phyloP scores from a whole-genome alignment of 2,797 vertebrate genomes.

The Chrysocyon brachyurus region DNA sequence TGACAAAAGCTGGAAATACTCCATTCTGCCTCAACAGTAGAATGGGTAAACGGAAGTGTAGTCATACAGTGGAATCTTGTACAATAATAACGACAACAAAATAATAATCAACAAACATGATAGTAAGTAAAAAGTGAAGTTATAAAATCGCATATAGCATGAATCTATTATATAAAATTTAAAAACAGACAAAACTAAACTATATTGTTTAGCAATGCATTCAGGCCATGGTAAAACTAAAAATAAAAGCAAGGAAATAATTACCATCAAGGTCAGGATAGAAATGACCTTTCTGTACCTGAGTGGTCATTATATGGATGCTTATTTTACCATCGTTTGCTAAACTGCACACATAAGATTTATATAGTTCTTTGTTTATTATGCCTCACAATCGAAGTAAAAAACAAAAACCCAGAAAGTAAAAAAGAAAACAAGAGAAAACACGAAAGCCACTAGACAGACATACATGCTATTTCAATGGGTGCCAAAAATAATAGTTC shows the following conservation, averaged over 20 bases:
- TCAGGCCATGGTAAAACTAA: background rate
- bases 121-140: background rate
- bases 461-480: background rate
- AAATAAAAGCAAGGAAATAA: slow-evolving; percentile 17
- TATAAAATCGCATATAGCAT: background rate
- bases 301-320: background rate
- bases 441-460: background rate
- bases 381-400: background rate
- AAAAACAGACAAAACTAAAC: background rate
- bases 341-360: background rate
- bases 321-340: background rate
- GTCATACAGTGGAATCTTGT: background rate
- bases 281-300: background rate
- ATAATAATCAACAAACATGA: background rate
- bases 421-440: background rate
- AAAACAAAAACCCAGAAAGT: background rate
- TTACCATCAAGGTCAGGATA: background rate
- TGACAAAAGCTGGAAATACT: background rate
- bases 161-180: background rate
- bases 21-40: background rate
- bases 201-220: background rate
- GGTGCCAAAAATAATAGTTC: background rate
- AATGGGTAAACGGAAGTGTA: background rate
- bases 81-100: background rate
- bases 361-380: background rate